Conservation (phyloP, 2,888 invertebrate genomes). For the Cheilosia scutellata region DNA sequence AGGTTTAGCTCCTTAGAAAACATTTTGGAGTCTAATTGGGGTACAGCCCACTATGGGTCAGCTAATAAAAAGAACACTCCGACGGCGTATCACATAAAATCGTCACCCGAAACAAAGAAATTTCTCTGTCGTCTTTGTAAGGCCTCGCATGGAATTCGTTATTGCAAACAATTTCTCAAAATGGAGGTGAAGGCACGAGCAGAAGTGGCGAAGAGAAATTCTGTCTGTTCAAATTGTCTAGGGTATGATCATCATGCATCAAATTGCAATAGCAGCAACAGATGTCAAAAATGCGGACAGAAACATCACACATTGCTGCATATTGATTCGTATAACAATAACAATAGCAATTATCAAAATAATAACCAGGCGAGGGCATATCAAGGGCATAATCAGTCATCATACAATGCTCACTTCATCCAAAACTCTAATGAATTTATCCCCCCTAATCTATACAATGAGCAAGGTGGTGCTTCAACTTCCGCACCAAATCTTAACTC, state of each 20-base stretch:
- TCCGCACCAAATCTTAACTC: background rate
- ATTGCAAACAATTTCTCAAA: slow-evolving; percentile 7
- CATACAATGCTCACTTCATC: background rate
- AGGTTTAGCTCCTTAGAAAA: too few species aligned
- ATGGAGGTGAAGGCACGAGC: too few species aligned
- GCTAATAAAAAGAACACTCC: too few species aligned
- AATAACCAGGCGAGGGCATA: background rate
- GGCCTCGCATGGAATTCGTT: slow-evolving; percentile 2
- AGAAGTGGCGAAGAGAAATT: too few species aligned
- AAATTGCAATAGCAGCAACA: slow-evolving; percentile 8
- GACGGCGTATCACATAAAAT: background rate
- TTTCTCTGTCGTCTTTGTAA: background rate
- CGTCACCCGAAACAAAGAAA: background rate
- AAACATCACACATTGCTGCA: too few species aligned
- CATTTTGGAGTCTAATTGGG: too few species aligned
- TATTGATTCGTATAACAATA: too few species aligned
- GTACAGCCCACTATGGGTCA: too few species aligned
- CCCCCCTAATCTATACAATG: background rate
- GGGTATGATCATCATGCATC: background rate
- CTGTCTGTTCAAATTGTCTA: too few species aligned
- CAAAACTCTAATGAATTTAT: background rate
- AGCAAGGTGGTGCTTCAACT: background rate
- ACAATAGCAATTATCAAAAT: background rate
- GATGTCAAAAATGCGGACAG: background rate
- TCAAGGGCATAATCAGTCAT: background rate